Percentiles rank a stretch among this genome's conserved stretches.
phyloP scores from a whole-genome alignment of 2,113 vertebrate genomes.

The Vanacampus margaritifer region DNA sequence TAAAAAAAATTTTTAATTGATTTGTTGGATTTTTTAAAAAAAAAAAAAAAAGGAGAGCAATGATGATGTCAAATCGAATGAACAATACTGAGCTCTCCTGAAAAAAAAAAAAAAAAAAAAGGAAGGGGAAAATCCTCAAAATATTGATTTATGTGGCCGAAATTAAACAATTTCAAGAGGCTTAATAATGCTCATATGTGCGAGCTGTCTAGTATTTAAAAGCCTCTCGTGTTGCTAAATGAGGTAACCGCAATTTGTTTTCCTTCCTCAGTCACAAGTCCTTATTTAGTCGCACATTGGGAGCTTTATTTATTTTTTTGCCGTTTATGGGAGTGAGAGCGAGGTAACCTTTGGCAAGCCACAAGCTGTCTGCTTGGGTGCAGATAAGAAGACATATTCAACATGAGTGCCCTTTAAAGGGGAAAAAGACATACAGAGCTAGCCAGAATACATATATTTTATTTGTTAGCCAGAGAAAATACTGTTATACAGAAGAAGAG shows the following conservation, averaged over 20 bases:
- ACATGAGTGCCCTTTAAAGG: neutral
- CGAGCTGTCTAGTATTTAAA: no score
- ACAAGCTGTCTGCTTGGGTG: neutral
- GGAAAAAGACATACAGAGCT: neutral
- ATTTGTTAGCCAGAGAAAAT: conserved; percentile 6
- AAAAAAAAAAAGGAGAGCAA: no score
- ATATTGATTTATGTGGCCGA: neutral
- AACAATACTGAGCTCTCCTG: no score
- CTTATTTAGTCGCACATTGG: neutral
- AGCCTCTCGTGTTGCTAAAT: neutral
- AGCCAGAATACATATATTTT: conserved; percentile 10
- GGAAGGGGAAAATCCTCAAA: neutral
- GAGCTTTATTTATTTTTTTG: neutral
- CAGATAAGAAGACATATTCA: neutral
- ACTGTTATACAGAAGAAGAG: conserved; percentile 1
- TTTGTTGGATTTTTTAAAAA: no score
- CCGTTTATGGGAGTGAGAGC: neutral
- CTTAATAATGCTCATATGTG: no score
- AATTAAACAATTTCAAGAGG: neutral
- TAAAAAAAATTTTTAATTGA: no score
- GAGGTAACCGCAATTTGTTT: neutral
- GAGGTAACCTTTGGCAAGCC: neutral
- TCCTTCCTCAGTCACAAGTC: neutral
- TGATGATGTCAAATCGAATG: no score
- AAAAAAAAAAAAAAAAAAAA: no score